Evolutionary conservation across 2,888 invertebrate genomes (phyloP).

Genomic region (Oegoconia quadripuncta): DNA sequence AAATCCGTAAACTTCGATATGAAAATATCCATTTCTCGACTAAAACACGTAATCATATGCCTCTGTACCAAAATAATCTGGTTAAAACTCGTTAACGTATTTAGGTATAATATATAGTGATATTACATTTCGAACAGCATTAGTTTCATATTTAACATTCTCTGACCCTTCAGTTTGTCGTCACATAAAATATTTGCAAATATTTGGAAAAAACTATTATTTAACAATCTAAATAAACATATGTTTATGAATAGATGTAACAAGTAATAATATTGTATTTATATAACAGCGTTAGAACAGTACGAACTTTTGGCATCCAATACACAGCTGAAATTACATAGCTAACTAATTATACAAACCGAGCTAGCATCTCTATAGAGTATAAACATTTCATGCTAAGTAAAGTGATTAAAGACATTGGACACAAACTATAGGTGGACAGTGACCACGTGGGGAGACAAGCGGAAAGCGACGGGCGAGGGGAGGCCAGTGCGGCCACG

Average conservation of each 20-base stretch:
- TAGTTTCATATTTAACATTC: conserved; percentile 19
- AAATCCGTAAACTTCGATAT: conserved; percentile 50
- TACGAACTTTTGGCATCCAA: conserved; percentile 60
- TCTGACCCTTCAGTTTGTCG: conserved; percentile 9
- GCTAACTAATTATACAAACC: conserved; percentile 24
- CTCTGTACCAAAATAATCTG: conserved; percentile 55
- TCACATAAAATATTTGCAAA: conserved; percentile 13
- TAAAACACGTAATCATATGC: conserved; percentile 35
- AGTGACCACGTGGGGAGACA: background rate
- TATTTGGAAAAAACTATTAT: conserved; percentile 20
- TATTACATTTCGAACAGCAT: conserved; percentile 36
- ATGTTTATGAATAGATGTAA: conserved; percentile 36
- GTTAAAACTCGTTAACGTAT: conserved; percentile 39
- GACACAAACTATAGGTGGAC: conserved; percentile 25
- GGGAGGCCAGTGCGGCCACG: conserved; percentile 7
- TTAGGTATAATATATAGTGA: conserved; percentile 21
- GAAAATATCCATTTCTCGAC: conserved; percentile 55
- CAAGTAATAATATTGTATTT: conserved; percentile 32
- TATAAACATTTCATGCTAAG: conserved; percentile 34
- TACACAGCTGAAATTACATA: conserved; percentile 32
- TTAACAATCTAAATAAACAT: conserved; percentile 27
- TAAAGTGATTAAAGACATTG: conserved; percentile 35
- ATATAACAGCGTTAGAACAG: conserved; percentile 39
- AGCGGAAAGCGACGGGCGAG: background rate
- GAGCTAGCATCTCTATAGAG: conserved; percentile 48